Percentiles rank a stretch among this genome's conserved stretches.
phyloP scores from a whole-genome alignment of 2,797 vertebrate species.

The Platalea minor region DNA sequence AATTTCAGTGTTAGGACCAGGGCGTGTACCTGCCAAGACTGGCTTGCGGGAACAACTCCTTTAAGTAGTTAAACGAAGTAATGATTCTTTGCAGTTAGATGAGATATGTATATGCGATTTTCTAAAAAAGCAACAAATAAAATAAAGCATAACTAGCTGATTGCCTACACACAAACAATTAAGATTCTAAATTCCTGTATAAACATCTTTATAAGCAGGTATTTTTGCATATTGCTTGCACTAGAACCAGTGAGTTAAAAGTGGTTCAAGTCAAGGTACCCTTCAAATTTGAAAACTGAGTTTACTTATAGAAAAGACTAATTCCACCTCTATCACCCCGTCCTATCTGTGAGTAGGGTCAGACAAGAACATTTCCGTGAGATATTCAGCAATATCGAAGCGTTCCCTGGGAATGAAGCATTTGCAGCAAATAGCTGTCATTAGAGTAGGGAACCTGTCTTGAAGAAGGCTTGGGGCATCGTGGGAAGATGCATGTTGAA shows the following conservation, averaged over 20 bases:
- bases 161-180: neutral
- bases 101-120: neutral
- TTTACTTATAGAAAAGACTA: neutral
- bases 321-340: neutral
- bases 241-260: neutral
- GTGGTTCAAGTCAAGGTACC: neutral
- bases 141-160: neutral
- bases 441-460: neutral
- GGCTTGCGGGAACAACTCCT: neutral
- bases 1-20: neutral
- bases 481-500: neutral
- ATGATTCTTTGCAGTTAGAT: neutral
- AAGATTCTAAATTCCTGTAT: neutral
- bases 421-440: neutral
- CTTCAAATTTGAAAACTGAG: neutral
- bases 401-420: neutral
- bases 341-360: neutral
- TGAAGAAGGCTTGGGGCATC: neutral
- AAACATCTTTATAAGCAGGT: neutral
- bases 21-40: neutral
- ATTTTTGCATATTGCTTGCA: neutral
- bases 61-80: neutral
- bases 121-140: neutral
- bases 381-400: neutral
- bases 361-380: neutral